Evolutionary conservation across 2,888 invertebrate genomes (phyloP).

Genomic region (Drosophila kambysellisi): DNA sequence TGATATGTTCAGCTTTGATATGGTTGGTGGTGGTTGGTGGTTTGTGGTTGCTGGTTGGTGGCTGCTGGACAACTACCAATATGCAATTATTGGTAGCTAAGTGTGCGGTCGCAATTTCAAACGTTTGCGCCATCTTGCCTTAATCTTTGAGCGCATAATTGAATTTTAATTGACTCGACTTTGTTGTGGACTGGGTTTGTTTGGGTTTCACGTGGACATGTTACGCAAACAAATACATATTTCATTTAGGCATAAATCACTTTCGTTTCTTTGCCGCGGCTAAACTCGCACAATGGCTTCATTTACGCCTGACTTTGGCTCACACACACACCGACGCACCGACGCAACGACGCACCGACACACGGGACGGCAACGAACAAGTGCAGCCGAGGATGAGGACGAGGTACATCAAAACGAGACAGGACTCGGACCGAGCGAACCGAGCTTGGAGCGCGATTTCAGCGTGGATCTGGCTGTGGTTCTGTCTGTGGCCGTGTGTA

Average conservation of each 20-base stretch:
- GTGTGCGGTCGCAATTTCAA: constrained; percentile 66
- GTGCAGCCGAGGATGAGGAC: constrained; percentile 15
- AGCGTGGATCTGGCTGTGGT: constrained; percentile 43
- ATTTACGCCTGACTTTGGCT: constrained; percentile 59
- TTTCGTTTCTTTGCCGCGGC: constrained; percentile 63
- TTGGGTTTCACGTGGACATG: constrained; percentile 47
- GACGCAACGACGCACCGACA: constrained; percentile 23
- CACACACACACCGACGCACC: constrained; percentile 33
- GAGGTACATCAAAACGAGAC: constrained; percentile 16
- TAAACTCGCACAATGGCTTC: constrained; percentile 70
- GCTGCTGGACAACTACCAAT: not conserved
- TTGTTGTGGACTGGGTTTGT: constrained; percentile 4
- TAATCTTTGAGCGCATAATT: constrained; percentile 72
- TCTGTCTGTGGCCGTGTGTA: constrained; percentile 34
- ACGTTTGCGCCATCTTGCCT: constrained; percentile 75
- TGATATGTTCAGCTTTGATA: constrained; percentile 46
- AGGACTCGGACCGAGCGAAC: constrained; percentile 30
- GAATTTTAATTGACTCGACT: constrained; percentile 69
- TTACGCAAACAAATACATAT: constrained; percentile 53
- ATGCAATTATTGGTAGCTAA: constrained; percentile 18
- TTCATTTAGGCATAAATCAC: constrained; percentile 74
- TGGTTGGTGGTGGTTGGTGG: constrained; percentile 34
- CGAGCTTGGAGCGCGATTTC: constrained; percentile 41
- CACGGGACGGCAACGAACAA: constrained; percentile 17
- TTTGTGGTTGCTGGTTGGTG: not conserved